These are phyloP conservation scores for Calonectris borealis DNA, from an alignment of 2,113 vertebrate genomes.

Conservation along the genomic window DNA sequence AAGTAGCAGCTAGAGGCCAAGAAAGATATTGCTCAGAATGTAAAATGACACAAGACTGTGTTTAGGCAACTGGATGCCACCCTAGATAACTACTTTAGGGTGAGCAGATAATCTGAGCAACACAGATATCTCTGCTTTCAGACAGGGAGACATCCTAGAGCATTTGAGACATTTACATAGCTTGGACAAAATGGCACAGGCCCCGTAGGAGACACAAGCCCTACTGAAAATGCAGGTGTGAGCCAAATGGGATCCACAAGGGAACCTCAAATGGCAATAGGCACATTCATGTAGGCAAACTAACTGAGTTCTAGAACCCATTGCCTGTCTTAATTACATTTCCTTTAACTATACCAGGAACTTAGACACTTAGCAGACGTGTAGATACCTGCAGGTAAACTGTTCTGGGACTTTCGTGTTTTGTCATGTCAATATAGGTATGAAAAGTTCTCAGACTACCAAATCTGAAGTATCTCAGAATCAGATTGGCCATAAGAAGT, in stretches of 20 bases:
- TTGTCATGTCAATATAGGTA: background rate
- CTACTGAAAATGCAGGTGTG: background rate
- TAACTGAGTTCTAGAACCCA: background rate
- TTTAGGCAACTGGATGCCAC: background rate
- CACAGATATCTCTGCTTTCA: background rate
- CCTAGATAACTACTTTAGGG: background rate
- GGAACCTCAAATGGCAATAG: background rate
- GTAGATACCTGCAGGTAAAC: background rate
- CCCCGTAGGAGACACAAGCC: background rate
- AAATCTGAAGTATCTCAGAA: background rate
- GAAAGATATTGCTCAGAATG: background rate
- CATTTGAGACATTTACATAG: background rate
- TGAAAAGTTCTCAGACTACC: background rate
- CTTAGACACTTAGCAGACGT: background rate
- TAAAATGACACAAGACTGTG: background rate
- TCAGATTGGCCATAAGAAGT: background rate
- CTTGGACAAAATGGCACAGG: background rate
- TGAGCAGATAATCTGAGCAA: background rate
- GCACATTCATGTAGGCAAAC: background rate
- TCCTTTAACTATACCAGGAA: background rate
- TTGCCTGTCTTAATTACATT: background rate
- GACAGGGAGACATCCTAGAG: background rate
- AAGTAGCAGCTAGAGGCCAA: background rate
- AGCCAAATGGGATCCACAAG: background rate
- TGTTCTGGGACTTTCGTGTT: background rate